Conservation (phyloP, 1,140 invertebrate species). For the Conopomorpha cramerella region DNA sequence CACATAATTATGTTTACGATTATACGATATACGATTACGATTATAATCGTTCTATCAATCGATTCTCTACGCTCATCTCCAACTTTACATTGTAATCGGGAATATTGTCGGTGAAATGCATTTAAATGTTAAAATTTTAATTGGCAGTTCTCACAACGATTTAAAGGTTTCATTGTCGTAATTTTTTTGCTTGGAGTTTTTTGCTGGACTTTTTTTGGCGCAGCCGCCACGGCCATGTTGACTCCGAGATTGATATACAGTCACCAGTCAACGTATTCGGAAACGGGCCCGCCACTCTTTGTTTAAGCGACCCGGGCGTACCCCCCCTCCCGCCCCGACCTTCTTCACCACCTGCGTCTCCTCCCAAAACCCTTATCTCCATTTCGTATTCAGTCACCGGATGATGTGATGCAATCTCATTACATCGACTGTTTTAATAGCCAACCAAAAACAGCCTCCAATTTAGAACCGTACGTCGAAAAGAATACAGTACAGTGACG, state of each 20-base stretch:
- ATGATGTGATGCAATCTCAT: no score
- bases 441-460: no score
- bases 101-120: no score
- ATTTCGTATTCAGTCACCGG: background rate
- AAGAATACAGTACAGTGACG: no score
- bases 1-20: no score
- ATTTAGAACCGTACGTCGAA: no score
- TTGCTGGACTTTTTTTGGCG: background rate
- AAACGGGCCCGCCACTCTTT: slow-evolving; percentile 3
- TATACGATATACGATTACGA: no score
- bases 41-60: no score
- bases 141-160: slow-evolving; percentile 4
- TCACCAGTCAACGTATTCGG: slow-evolving; percentile 1
- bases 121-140: slow-evolving; percentile 3
- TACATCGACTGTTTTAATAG: no score
- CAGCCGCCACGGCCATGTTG: slow-evolving; percentile 4
- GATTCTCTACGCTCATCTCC: no score
- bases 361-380: slow-evolving; percentile 1
- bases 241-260: slow-evolving; percentile 5
- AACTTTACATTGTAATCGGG: no score
- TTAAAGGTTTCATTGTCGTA: slow-evolving; percentile 3
- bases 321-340: background rate
- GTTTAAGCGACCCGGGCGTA: background rate
- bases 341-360: background rate
- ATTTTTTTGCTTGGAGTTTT: slow-evolving; percentile 2